These are phyloP conservation scores for Alosa alosa DNA, from an alignment of 2,113 vertebrate species.

Conservation along the genomic window DNA sequence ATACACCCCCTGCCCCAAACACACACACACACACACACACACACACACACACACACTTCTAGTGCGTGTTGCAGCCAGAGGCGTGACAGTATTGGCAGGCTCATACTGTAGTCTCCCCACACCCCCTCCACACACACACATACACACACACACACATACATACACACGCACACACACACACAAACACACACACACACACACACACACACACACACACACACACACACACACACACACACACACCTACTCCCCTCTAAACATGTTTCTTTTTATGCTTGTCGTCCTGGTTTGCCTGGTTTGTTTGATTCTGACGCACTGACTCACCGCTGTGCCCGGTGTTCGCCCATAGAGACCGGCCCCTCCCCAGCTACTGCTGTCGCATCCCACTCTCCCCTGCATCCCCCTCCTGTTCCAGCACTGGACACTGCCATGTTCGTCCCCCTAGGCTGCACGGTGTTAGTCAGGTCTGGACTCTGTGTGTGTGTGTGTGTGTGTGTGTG, in stretches of 20 bases:
- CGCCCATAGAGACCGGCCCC: background rate
- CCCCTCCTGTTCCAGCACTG: background rate
- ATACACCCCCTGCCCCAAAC: background rate
- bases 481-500: background rate
- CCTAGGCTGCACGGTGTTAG: background rate
- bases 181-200: too few species aligned
- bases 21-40: background rate
- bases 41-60: background rate
- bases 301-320: background rate
- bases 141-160: too few species aligned
- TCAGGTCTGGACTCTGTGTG: background rate
- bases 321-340: background rate
- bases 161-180: too few species aligned
- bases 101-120: background rate
- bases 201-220: too few species aligned
- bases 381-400: background rate
- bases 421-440: background rate
- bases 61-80: slow-evolving; percentile 23
- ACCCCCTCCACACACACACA: background rate
- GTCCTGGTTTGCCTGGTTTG: background rate
- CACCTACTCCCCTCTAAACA: background rate
- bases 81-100: slow-evolving; percentile 3
- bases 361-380: background rate
- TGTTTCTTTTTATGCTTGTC: background rate
- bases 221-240: too few species aligned